phyloP scores from a whole-genome alignment of 92 coral and sea anemone species.

The Bergia sp. region DNA sequence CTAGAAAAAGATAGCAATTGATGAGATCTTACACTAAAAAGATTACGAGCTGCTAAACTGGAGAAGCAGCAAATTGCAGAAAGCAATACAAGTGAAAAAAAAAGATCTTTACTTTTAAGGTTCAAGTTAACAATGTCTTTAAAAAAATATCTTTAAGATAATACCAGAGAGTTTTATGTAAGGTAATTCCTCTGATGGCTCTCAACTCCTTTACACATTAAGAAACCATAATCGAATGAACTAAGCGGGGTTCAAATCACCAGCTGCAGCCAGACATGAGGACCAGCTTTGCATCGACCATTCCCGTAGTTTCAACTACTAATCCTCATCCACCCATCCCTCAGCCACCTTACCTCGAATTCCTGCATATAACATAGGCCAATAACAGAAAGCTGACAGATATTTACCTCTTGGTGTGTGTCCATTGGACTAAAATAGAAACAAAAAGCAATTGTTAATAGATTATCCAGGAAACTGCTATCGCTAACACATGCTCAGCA shows the following conservation, averaged over 20 bases:
- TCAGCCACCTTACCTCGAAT: neutral
- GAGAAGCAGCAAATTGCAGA: neutral
- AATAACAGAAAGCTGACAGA: neutral
- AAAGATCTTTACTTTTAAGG: too few relatives aligned
- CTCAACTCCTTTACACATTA: too few relatives aligned
- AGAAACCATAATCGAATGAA: too few relatives aligned
- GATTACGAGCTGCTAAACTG: neutral
- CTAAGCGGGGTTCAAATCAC: too few relatives aligned
- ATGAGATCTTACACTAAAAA: neutral
- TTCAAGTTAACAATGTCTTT: too few relatives aligned
- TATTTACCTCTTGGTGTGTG: constrained; percentile 86
- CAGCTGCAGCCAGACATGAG: too few relatives aligned
- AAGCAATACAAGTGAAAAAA: too few relatives aligned
- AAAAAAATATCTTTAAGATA: too few relatives aligned
- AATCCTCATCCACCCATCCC: neutral
- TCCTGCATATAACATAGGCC: neutral
- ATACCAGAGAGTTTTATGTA: too few relatives aligned
- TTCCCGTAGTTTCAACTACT: neutral
- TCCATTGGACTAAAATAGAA: constrained; percentile 69
- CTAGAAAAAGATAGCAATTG: constrained; percentile 26
- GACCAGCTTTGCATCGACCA: neutral
- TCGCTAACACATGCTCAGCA: neutral
- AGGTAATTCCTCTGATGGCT: too few relatives aligned
- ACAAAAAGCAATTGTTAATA: neutral
- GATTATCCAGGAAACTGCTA: neutral